Evolutionary conservation across 2,797 vertebrate genomes (phyloP), one percentile per base, ranked within the genome.

Genomic region (Tolypeutes matacus): DNA sequence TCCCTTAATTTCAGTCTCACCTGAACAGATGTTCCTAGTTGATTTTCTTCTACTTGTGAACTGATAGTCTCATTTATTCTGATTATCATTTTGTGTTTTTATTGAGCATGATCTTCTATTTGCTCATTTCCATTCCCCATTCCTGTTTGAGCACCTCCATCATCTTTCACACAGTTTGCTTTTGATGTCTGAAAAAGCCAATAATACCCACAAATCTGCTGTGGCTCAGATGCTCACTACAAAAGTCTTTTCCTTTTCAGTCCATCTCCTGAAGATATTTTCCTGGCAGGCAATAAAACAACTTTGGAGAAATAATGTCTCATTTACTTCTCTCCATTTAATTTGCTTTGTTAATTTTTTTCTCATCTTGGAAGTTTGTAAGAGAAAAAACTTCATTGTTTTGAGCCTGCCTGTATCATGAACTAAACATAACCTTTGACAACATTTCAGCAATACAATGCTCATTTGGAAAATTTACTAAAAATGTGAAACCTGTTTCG

Each of bases 61-160:
- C 95, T 97, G 97, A 96, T 97, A 96, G 97, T 96, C 95, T 96
- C 95, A 97, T 97, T 98, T 97, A 97, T 98, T 97, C 97, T 94
- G 96, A 97, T 95, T 97, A 97, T 97, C 97, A 96, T 97, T 97
- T 97, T 94, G 95, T 88, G 95, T 96, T 98, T 98, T 97, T 96
- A 97, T 98, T 97, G 97, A 94, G 88, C 94, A 95, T 92, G 96
- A 94, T 86, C 91, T 97, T 95, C 34, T 93, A 97, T 97, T 97
- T 92, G 94, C 95, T 98, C 92, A 95, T 96, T 98, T 96, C 97
- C 76, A 92, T 95, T 95, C 92, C 93, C 95, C 91, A 62, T 97
- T 94, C 90, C 95, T 96, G 78, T 97, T 78, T 95, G 95, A 97
- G 95, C 90, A 95, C 96, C 93, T 96, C 92, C 90, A 96, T 97